These are phyloP conservation scores for Nasonia vitripennis DNA, from an alignment of 1,140 invertebrate genomes.

Conservation along the genomic window DNA sequence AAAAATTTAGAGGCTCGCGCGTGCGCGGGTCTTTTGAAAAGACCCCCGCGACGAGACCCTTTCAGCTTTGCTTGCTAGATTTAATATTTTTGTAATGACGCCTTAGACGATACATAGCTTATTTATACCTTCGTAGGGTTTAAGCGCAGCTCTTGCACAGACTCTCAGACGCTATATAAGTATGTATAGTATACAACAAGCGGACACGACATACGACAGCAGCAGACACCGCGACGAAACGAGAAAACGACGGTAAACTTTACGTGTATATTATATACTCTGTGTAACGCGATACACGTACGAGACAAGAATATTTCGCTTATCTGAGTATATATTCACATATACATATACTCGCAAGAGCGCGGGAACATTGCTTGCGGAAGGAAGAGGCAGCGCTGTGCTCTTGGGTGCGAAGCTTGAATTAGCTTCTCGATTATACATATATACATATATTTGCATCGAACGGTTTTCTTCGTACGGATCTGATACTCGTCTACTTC, in stretches of 20 bases:
- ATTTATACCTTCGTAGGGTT: conserved; percentile 64
- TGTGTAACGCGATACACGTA: neutral
- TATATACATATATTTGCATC: conserved; percentile 11
- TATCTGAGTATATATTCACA: neutral
- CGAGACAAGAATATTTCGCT: conserved; percentile 25
- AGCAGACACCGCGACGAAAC: neutral
- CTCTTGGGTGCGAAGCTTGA: neutral
- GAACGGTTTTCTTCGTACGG: neutral
- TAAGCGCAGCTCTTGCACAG: conserved; percentile 40
- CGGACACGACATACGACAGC: neutral
- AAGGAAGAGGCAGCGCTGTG: neutral
- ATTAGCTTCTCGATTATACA: neutral
- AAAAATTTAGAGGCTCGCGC: conserved; percentile 46
- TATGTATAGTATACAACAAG: neutral
- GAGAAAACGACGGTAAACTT: neutral
- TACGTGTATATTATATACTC: neutral
- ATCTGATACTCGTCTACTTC: neutral
- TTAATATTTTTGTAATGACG: conserved; percentile 76
- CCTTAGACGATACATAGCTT: conserved; percentile 63
- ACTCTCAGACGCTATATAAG: neutral
- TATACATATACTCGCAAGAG: neutral
- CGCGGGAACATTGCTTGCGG: neutral
- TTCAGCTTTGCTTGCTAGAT: conserved; percentile 74
- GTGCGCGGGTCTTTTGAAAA: conserved; percentile 44
- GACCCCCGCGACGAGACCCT: conserved; percentile 49